Base-by-base conservation (phyloP, 2,888 invertebrate genomes). In the Diarsia rubi region DNA sequence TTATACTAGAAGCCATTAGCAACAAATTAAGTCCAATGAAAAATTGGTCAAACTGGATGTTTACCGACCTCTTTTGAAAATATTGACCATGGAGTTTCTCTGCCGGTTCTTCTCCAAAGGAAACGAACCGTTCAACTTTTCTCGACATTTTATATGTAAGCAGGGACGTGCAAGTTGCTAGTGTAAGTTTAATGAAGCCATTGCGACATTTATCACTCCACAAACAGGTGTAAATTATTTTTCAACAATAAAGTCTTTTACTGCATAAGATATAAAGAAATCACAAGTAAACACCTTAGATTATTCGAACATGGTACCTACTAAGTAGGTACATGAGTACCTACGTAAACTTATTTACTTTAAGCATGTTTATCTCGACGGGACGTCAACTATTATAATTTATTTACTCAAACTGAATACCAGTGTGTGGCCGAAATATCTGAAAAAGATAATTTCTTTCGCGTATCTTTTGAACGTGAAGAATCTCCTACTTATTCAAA, bases 351-450 rank as follows among this genome's bases (percentile, higher is more conserved):
- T 42, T 59, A 59, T 47, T 24, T 52, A 59, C 27, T 57, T 31
- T 44, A 11, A 21, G 21, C 31, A 6, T 45, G 60, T 68, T 80
- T 77, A 77, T 77, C 77, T 49, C 49, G 24, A 59, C 27, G 8
- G 42, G 19, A 63, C 24, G 6, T 77, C 37, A n/a, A 47, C 6
- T 45, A 78, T 59, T 31, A 75, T 27, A 27, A 64, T 27, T n/a
- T 76, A 73, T 76, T 76, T 73, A 73, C 42, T 42, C 24, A 24
- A 2, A 63, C 44, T 19, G 3, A 27, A 57, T n/a, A n/a, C n/a
- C n/a, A n/a, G n/a, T n/a, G 14, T 42, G 42, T 19, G 21, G 1
- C 14, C n/a, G n/a, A n/a, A n/a, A n/a, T n/a, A n/a, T n/a, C n/a
- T n/a, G n/a, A n/a, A n/a, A n/a, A n/a, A n/a, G n/a, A n/a, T n/a